Evolutionary conservation across 2,888 invertebrate species (phyloP), one percentile per base, ranked within the genome.

Genomic region (Eumacrocentrus americanus): DNA sequence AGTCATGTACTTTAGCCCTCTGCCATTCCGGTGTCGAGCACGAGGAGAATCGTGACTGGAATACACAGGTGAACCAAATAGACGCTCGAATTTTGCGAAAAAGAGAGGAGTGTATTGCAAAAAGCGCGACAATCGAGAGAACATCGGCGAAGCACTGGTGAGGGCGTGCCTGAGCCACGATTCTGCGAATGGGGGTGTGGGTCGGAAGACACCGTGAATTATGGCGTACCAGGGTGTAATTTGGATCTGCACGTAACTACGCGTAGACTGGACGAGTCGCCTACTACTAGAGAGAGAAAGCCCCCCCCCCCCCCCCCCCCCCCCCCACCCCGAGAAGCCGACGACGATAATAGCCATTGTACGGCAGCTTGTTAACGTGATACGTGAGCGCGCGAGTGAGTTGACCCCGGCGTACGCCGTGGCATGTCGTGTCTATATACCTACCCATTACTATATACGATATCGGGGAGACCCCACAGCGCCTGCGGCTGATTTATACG

Each of bases 291-390:
- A 51, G 51, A 22, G 22, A 37, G 35, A 22, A 16, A 35, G 51
- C 20, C 34, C 9, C 16, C 7, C 51, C 22, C 46, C 47, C 34
- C 34, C 9, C 16, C 7, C 51, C 22, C 46, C 47, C 34, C 20
- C 34, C 9, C 16, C 7, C 51, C 22, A 34, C 47, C 34, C 47
- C 22, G 58, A 60, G 59, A 53, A 47, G 38, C 66, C 58, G 61
- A 63, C 66, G 70, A 76, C 76, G 66, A 70, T 72, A 70, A 72
- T 67, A 62, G 67, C 64, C 56, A 70, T 72, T 72, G 72, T 69
- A 64, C 60, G 61, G 51, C 62, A 64, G 67, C 67, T 70, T 67
- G 72, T 72, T 69, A 72, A 67, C 68, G 65, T 62, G 66, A 63
- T 65, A 67, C 66, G 67, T 58, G 64, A 67, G 62, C 55, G 60